Evolutionary conservation across 2,113 vertebrate genomes (phyloP).

Genomic region (Centropus bengalensis): DNA sequence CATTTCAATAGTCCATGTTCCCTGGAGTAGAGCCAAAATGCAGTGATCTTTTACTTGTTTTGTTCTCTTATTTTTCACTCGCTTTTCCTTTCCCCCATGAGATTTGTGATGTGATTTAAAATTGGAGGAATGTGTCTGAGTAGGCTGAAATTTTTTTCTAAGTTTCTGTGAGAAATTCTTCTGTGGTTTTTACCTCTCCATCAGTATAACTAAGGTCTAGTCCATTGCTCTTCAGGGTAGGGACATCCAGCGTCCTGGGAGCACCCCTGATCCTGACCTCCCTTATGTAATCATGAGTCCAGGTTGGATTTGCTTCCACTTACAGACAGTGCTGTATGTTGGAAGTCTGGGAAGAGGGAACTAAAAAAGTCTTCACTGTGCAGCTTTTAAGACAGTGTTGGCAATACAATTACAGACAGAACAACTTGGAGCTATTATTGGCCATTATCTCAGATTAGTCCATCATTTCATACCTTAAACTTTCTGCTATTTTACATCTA

Average conservation of each 20-base stretch:
- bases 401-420: not conserved
- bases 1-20: not conserved
- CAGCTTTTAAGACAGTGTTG: not conserved
- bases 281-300: not conserved
- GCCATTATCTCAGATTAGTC: not conserved
- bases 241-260: not conserved
- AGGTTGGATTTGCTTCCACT: not conserved
- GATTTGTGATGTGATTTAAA: not conserved
- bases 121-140: not conserved
- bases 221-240: fast-evolving
- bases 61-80: not conserved
- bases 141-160: not conserved
- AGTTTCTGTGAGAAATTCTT: not conserved
- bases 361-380: not conserved
- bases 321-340: not conserved
- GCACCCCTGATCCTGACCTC: not conserved
- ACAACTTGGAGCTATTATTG: not conserved
- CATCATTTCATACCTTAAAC: not conserved
- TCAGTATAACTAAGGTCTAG: not conserved
- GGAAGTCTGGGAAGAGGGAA: not conserved
- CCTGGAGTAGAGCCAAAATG: not conserved
- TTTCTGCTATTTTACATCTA: not conserved
- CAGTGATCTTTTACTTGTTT: not conserved
- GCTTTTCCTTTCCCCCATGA: not conserved
- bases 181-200: not conserved